These are phyloP conservation scores for Corbicula japonica DNA, from an alignment of 2,888 invertebrate genomes.

Conservation along the genomic window DNA sequence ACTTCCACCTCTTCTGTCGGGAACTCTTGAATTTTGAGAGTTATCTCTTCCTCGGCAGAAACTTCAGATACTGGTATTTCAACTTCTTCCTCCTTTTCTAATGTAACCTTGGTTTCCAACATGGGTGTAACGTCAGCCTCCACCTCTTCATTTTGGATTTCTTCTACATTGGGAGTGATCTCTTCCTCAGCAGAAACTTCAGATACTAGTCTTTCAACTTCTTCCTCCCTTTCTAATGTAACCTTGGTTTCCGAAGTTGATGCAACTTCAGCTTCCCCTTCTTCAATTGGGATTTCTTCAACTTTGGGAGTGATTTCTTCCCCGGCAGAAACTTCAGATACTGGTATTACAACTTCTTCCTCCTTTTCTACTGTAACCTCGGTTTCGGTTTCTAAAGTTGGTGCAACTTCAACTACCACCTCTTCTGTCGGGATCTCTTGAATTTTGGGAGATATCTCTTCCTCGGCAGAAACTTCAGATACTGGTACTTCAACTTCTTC, in stretches of 20 bases:
- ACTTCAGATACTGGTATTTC: no score
- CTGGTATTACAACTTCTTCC: background rate
- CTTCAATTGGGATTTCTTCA: slow-evolving; percentile 21
- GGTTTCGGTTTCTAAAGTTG: slow-evolving; percentile 24
- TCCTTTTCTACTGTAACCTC: slow-evolving; percentile 11
- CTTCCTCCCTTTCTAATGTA: slow-evolving; percentile 8
- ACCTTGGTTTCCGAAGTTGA: slow-evolving; percentile 24
- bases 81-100: no score
- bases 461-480: slow-evolving; percentile 10
- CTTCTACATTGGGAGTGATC: background rate
- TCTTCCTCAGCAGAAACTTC: background rate
- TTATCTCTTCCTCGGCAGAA: no score
- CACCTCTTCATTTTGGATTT: no score
- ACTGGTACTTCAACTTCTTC: background rate
- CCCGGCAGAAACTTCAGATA: slow-evolving; percentile 8
- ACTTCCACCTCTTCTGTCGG: no score
- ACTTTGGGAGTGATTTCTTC: slow-evolving; percentile 25
- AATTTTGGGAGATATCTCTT: slow-evolving; percentile 22
- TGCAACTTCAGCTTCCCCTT: slow-evolving; percentile 7
- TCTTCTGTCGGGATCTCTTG: slow-evolving; percentile 19
- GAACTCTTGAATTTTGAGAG: no score
- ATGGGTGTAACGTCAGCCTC: no score
- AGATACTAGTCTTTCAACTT: background rate
- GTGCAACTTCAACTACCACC: slow-evolving; percentile 12
- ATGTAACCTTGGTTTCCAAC: no score